These are phyloP conservation scores for Drosophila birchii DNA, from an alignment of 2,888 invertebrate species.

Conservation along the genomic window DNA sequence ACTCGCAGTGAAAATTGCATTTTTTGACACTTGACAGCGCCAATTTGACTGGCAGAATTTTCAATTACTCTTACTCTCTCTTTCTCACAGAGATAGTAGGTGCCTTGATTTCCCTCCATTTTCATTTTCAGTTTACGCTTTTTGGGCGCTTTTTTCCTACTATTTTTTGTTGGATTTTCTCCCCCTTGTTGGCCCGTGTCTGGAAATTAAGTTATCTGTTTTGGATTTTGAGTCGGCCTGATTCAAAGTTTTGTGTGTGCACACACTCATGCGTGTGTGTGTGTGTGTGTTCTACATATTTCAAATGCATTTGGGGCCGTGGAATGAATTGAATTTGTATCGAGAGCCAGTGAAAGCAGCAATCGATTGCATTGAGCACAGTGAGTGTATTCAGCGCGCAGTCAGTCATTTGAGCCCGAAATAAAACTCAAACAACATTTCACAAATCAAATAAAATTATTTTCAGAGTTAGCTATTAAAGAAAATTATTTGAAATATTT, in stretches of 20 bases:
- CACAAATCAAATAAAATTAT: slow-evolving; percentile 3
- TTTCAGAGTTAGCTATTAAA: not conserved
- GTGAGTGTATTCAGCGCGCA: slow-evolving; percentile 11
- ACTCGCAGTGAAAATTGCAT: slow-evolving; percentile 44
- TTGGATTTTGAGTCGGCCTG: slow-evolving; percentile 45
- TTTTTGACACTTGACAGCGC: slow-evolving; percentile 60
- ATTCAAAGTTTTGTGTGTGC: slow-evolving; percentile 30
- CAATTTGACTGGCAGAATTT: slow-evolving; percentile 61
- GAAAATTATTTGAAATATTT: not conserved
- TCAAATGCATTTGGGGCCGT: slow-evolving; percentile 29
- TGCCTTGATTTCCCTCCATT: slow-evolving; percentile 18
- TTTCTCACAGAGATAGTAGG: not conserved
- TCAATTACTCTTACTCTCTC: slow-evolving; percentile 53
- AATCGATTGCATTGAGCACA: slow-evolving; percentile 21
- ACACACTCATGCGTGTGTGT: not conserved
- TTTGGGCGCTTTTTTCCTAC: not conserved
- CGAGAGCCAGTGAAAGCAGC: slow-evolving; percentile 22
- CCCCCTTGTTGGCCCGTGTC: not conserved
- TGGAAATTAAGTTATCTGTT: slow-evolving; percentile 52
- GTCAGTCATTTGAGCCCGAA: slow-evolving; percentile 14
- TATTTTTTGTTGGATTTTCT: not conserved
- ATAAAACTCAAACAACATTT: slow-evolving; percentile 29
- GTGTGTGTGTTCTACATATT: slow-evolving; percentile 25
- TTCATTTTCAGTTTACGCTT: slow-evolving; percentile 11
- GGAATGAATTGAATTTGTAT: slow-evolving; percentile 37